Evolutionary conservation across 2,797 vertebrate genomes (phyloP).

Genomic region (Micropoecilia bifurca): DNA sequence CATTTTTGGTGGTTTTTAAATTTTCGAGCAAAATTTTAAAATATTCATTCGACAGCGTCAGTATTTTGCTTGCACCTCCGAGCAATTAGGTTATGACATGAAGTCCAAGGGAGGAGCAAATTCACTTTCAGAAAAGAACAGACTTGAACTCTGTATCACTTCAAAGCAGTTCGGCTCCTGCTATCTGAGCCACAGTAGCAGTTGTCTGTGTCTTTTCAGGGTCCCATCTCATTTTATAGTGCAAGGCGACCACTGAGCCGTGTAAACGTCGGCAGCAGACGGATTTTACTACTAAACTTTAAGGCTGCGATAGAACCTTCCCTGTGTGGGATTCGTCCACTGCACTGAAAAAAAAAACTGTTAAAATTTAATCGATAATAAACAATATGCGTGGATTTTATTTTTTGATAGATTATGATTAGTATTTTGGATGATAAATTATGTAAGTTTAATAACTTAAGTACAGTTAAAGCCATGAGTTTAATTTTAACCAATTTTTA

Average conservation of each 20-base stretch:
- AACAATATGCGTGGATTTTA: not conserved
- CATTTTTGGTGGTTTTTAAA: not conserved
- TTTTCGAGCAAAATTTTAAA: too few relatives aligned
- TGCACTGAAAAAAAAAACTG: not conserved
- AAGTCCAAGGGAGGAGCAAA: not conserved
- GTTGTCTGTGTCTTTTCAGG: constrained; percentile 75
- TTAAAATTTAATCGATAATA: not conserved
- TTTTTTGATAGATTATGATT: not conserved
- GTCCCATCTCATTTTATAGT: constrained; percentile 65
- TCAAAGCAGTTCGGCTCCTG: constrained; percentile 60
- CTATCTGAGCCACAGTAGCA: constrained; percentile 78
- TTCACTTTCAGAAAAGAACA: constrained; percentile 26
- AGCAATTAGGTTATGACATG: not conserved
- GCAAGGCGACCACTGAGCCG: constrained; percentile 50
- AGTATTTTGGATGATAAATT: not conserved
- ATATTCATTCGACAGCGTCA: not conserved
- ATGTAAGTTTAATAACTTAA: not conserved
- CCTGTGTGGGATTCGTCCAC: not conserved
- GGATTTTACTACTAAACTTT: not conserved
- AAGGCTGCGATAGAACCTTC: not conserved
- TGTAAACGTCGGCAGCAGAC: constrained; percentile 57
- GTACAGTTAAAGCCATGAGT: not conserved
- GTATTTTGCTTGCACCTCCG: not conserved
- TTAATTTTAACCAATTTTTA: not conserved
- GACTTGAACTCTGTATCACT: constrained; percentile 69